Conservation (phyloP, 2,888 invertebrate genomes). For the Alloplasta piceator region DNA sequence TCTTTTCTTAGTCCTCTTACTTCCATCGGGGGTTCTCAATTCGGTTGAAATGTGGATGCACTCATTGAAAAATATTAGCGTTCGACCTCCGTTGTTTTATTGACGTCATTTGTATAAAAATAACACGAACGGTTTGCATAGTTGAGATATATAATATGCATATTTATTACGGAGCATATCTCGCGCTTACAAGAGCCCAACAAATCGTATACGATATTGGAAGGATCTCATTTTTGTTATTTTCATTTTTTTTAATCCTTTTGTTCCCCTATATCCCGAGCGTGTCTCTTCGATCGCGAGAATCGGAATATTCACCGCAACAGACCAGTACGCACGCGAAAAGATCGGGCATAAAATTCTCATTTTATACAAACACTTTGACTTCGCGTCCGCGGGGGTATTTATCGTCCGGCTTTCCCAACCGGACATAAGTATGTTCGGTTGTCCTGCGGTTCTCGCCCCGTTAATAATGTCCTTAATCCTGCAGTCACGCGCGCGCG, state of each 20-base stretch:
- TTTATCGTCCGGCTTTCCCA: conserved; percentile 81
- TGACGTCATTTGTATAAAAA: too few species aligned
- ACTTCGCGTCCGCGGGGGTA: conserved; percentile 73
- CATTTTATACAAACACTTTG: conserved; percentile 81
- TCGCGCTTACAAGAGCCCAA: background rate
- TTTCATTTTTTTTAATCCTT: conserved; percentile 12
- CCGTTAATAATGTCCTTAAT: conserved; percentile 83
- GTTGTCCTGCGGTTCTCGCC: conserved; percentile 73
- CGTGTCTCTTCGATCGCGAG: conserved; percentile 48
- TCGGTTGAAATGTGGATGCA: too few species aligned
- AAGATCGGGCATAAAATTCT: conserved; percentile 81
- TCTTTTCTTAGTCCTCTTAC: too few species aligned
- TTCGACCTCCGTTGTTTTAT: too few species aligned
- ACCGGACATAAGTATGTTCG: conserved; percentile 81
- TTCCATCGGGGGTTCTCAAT: too few species aligned
- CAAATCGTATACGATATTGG: conserved; percentile 37
- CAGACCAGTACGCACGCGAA: conserved; percentile 59
- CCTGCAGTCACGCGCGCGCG: conserved; percentile 68
- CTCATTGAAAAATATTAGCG: too few species aligned
- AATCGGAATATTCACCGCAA: conserved; percentile 54
- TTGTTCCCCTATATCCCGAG: conserved; percentile 39
- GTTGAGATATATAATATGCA: too few species aligned
- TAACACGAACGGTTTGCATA: too few species aligned
- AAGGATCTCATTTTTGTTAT: conserved; percentile 45
- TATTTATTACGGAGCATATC: background rate